Conservation (phyloP, 2,888 invertebrate species). For the Linyphia triangularis region DNA sequence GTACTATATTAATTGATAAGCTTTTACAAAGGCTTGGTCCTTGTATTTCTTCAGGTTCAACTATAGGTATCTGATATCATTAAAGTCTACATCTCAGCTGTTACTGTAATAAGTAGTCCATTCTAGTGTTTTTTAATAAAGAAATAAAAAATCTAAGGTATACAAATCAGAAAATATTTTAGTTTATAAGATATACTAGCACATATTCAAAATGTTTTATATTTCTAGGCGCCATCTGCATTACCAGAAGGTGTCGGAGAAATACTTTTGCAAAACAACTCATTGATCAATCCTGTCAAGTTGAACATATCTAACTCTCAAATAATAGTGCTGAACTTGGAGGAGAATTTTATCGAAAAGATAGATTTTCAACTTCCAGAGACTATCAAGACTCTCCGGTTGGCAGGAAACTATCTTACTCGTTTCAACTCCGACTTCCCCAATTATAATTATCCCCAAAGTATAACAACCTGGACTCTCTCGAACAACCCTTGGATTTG, state of each 20-base stretch:
- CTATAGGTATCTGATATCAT: no score
- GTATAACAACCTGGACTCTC: conserved; percentile 1
- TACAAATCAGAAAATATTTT: no score
- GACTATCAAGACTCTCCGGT: not conserved
- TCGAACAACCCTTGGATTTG: conserved; percentile 60
- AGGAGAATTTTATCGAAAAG: conserved; percentile 4
- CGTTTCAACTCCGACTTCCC: conserved; percentile 10
- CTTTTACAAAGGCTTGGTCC: no score
- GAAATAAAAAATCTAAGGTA: no score
- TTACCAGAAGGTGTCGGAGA: conserved; percentile 29
- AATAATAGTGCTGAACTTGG: conserved; percentile 25
- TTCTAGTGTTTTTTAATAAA: no score
- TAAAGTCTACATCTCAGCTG: no score
- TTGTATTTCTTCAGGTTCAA: no score
- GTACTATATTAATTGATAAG: no score
- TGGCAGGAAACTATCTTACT: conserved; percentile 31
- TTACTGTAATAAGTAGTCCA: no score
- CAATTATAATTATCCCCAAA: no score
- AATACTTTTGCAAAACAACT: conserved; percentile 36
- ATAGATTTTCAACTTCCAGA: conserved; percentile 36
- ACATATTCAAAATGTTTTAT: no score
- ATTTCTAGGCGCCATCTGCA: conserved; percentile 18
- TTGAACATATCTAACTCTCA: not conserved
- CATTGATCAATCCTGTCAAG: not conserved
- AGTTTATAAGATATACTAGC: no score